A percentile compares a stretch with the other conserved stretches of the same genome.
These are phyloP conservation scores for Pedetes capensis DNA, from an alignment of 2,113 vertebrate genomes.

Conservation along the genomic window DNA sequence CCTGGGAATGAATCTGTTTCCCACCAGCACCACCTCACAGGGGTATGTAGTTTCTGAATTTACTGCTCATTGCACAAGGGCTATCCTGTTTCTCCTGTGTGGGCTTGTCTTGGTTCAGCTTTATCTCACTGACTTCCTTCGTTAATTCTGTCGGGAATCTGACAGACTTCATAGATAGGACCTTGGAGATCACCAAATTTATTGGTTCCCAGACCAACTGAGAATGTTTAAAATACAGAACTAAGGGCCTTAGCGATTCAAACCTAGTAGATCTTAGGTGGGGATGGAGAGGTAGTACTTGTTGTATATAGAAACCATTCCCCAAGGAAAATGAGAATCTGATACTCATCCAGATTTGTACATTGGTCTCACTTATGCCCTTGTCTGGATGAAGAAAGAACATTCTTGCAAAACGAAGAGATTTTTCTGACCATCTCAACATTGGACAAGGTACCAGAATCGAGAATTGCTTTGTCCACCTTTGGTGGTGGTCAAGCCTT, in stretches of 20 bases:
- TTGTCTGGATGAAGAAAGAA: neutral
- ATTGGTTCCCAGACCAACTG: neutral
- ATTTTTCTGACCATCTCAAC: neutral
- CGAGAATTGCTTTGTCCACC: neutral
- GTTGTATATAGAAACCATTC: neutral
- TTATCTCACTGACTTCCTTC: neutral
- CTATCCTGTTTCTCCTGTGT: neutral
- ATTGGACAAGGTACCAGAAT: neutral
- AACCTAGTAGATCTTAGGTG: neutral
- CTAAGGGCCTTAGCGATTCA: neutral
- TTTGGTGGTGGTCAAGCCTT: neutral
- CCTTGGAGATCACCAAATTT: neutral
- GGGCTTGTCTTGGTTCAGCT: neutral
- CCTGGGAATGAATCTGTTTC: slow-evolving; percentile 40
- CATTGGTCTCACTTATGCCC: neutral
- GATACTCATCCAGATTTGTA: neutral
- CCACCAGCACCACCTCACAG: neutral
- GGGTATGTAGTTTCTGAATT: neutral
- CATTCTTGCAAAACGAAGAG: neutral
- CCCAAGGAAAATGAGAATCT: neutral
- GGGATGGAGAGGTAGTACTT: neutral
- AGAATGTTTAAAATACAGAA: neutral
- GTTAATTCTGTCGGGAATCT: neutral
- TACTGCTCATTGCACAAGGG: neutral
- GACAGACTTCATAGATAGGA: neutral